A percentile compares a stretch with the other conserved stretches of the same genome.
These are phyloP conservation scores for Terrapene triunguis DNA, from an alignment of 2,113 vertebrate genomes.

Conservation along the genomic window DNA sequence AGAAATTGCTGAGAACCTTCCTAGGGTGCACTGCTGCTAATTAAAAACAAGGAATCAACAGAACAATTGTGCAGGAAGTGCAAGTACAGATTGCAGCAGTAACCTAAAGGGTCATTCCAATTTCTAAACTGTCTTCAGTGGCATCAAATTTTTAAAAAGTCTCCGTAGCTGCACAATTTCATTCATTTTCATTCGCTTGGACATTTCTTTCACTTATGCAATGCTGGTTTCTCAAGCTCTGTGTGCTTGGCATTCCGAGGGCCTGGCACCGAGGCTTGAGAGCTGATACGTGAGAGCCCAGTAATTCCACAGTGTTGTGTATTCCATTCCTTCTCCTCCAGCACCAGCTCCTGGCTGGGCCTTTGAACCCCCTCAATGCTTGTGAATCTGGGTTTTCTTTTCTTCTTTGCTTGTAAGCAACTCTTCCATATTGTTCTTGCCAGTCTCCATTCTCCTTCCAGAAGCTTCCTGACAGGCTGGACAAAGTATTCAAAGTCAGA, in stretches of 20 bases:
- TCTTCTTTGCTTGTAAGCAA: fast-evolving
- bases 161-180: background rate
- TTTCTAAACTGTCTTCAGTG: constrained; percentile 52
- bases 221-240: background rate
- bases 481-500: fast-evolving
- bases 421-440: background rate
- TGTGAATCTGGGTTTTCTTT: background rate
- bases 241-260: background rate
- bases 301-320: constrained; percentile 5
- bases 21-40: constrained; percentile 51
- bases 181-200: constrained; percentile 48
- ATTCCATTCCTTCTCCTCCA: background rate
- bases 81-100: constrained; percentile 34
- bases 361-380: background rate
- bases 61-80: constrained; percentile 9
- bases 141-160: constrained; percentile 20
- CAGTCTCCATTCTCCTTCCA: background rate
- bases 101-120: constrained; percentile 35
- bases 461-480: background rate
- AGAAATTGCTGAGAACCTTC: constrained; percentile 54
- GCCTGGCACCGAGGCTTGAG: background rate
- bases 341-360: background rate
- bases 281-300: background rate
- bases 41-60: constrained; percentile 51
- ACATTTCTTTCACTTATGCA: background rate